Evolutionary conservation across 1,140 invertebrate species (phyloP), one percentile per base, ranked within the genome.

Genomic region (Drosophila eugracilis): DNA sequence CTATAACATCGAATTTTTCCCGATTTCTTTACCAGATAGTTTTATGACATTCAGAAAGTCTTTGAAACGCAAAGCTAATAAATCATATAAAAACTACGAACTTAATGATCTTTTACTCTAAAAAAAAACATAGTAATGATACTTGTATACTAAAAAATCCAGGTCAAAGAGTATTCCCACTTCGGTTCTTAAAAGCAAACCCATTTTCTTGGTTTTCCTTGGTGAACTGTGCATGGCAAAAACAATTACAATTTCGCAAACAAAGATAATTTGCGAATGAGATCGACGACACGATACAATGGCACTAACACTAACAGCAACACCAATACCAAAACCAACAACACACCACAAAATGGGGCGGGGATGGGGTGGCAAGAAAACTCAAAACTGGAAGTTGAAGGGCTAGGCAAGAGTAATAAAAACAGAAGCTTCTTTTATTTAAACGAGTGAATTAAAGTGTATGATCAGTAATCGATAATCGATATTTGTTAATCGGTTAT

Each of bases 221-320:
- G 54, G 47, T 65, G 53, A 78, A 75, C 75, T 67, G 80, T 69
- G 75, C 66, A 73, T 73, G 60, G 60, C 67, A 73, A 85, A 74
- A 86, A 85, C 80, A 80, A 85, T 86, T 80, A 80, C 81, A 73
- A 86, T 74, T 86, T 86, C 55, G 81, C 81, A 86, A 85, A 86
- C 81, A 86, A 86, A 80, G 81, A 77, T 80, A 80, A 86, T 86
- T 86, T 85, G 77, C 73, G 69, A 80, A 86, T 77, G 81, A 86
- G 81, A 85, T 86, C 73, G 81, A 80, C 80, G 73, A 77, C 62
- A 74, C 63, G 73, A 80, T 74, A 74, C 62, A 77, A 74, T 80
- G 76, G 78, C 81, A 50, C 67, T 30, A 37, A 37, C 17, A 58
- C 52, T 41, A 24, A 45, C 44, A 48, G 53, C 22, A 26, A 26